phyloP scores from a whole-genome alignment of 2,888 invertebrate species.

The Lucinisca nassula region DNA sequence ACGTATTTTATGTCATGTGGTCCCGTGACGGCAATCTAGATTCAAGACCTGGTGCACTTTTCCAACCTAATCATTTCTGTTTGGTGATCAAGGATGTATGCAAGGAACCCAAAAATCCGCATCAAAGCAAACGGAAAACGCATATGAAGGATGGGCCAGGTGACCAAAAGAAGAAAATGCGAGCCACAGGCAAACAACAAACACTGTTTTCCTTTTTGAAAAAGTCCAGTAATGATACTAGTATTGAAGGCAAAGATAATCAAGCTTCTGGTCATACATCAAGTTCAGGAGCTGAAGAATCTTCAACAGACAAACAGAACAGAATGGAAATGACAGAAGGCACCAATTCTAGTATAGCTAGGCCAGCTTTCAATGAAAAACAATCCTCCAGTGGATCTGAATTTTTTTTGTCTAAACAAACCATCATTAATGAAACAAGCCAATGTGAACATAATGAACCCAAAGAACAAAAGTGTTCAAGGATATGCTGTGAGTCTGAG shows the following conservation, averaged over 20 bases:
- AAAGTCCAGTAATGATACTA: not conserved
- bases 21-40: not conserved
- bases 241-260: not conserved
- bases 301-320: not conserved
- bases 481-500: not conserved
- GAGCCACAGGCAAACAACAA: not conserved
- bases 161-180: not conserved
- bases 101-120: not conserved
- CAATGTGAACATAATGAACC: not conserved
- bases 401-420: not conserved
- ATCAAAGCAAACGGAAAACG: not conserved
- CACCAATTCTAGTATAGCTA: not conserved
- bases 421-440: not conserved
- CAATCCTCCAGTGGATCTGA: too few species aligned
- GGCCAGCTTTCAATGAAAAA: not conserved
- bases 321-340: not conserved
- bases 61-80: conserved; percentile 1
- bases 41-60: not conserved
- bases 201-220: not conserved
- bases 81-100: not conserved
- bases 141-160: not conserved
- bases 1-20: conserved; percentile 7
- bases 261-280: not conserved
- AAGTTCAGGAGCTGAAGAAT: not conserved
- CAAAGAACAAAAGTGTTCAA: not conserved